phyloP scores from a whole-genome alignment of 2,797 vertebrate species.

The Pangasius djambal region DNA sequence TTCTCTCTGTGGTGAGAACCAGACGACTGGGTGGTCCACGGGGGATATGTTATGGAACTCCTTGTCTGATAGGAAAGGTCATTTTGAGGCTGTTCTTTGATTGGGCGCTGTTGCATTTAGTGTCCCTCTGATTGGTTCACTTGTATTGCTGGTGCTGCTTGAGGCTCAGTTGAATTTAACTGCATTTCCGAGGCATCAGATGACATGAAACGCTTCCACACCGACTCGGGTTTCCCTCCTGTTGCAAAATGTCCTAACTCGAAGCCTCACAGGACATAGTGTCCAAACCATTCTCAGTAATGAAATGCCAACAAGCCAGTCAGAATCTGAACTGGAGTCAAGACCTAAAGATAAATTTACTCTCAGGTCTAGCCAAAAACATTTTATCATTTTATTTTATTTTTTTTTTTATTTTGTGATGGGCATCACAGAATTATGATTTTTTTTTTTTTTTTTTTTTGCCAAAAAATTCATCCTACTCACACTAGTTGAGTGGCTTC shows the following conservation, averaged over 20 bases:
- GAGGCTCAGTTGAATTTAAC: neutral
- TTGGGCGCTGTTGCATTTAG: constrained; percentile 14
- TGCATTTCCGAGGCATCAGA: neutral
- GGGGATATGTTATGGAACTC: constrained; percentile 47
- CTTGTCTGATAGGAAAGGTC: constrained; percentile 48
- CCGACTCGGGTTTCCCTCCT: constrained; percentile 1
- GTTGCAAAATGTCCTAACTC: constrained; percentile 24
- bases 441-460: neutral
- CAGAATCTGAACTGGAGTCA: neutral
- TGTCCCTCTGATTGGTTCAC: constrained; percentile 22
- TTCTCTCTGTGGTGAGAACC: constrained; percentile 67
- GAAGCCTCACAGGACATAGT: constrained; percentile 21
- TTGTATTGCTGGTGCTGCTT: constrained; percentile 11
- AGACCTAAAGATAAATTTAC: neutral
- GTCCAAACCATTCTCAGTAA: constrained; percentile 2
- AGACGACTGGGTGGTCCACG: constrained; percentile 51
- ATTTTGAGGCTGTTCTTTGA: constrained; percentile 50
- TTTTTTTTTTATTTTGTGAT: neutral
- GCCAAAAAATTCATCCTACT: neutral
- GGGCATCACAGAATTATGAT: neutral
- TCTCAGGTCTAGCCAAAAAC: neutral
- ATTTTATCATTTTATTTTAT: neutral
- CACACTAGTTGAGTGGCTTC: neutral
- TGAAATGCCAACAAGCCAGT: constrained; percentile 18
- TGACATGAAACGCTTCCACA: constrained; percentile 10